Base-by-base conservation (phyloP, 2,888 invertebrate species). In the Panopea generosa region DNA sequence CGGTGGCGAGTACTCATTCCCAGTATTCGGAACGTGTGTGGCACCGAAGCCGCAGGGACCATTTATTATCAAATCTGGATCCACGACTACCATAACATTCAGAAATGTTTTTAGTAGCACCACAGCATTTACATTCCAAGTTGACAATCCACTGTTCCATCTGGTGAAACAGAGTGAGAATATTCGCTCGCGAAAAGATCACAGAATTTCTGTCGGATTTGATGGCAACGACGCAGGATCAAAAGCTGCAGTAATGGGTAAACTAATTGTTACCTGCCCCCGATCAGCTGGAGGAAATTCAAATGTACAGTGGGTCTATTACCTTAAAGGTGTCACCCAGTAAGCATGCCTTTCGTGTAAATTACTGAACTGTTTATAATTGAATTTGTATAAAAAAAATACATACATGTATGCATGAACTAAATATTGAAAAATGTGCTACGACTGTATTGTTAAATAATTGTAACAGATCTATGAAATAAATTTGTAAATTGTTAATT, bases 21-120 rank as follows among this genome's bases (percentile, higher is more conserved):
- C 94, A 7, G 82, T 94, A 68, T 90, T 92, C 74, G 94, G 93
- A 33, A 92, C 91, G 24, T 93, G 93, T 80, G 84, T 89, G 20
- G 83, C 89, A n/a, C 94, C 94, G 9, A 93, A 93, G 84, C 94
- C 94, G 14, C 94, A 94, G 87, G 94, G 94, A 26, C 94, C 94
- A 0, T 93, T 91, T 81, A 86, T 87, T 6, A 86, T 94, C 26
- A 93, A 91, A 78, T 87, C 92, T 9, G 93, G 93, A 11, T 86
- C 86, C 2, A 91, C 88, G 16, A 88, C 90, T 0, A 78, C 89
- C 7, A 92, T 94, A 77, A 88, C 90, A n/a, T 94, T 94, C 88
- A 89, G 92, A 66, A 94, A 94, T 84, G 92, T 94, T 6, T 94
- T 94, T 82, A 83, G 86, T 6, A 89, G 90, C 43, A 86, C 91